A percentile compares a stretch with the other conserved stretches of the same genome.
Evolutionary conservation across 2,888 invertebrate genomes (phyloP).

Genomic region (Nephrotoma flavescens): DNA sequence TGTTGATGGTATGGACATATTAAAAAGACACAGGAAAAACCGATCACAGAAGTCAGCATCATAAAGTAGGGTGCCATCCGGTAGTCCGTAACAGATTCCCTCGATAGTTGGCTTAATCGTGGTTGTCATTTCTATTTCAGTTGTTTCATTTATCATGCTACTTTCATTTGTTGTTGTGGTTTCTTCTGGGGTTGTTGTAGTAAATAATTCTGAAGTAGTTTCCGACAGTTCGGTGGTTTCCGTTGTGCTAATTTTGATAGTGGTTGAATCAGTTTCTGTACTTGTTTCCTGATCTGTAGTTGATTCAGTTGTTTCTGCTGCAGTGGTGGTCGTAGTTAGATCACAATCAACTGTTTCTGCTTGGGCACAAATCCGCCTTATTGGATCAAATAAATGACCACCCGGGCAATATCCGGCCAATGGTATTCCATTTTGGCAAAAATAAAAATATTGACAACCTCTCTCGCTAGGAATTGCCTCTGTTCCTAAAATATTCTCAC

Average conservation of each 20-base stretch:
- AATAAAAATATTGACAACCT: background rate
- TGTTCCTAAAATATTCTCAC: background rate
- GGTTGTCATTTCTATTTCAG: background rate
- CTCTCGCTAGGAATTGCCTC: background rate
- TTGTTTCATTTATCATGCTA: background rate
- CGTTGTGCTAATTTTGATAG: background rate
- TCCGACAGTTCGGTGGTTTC: background rate
- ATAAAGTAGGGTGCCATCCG: background rate
- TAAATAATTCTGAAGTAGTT: background rate
- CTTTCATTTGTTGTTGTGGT: too few relatives aligned
- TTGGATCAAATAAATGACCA: background rate
- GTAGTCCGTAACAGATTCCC: background rate
- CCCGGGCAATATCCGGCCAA: background rate
- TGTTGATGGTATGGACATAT: background rate
- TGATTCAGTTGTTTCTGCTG: background rate
- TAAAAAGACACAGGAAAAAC: background rate
- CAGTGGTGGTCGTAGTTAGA: background rate
- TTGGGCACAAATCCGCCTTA: background rate
- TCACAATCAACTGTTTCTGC: background rate
- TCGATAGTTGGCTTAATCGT: too few relatives aligned
- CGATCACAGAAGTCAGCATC: background rate
- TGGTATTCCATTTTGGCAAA: background rate
- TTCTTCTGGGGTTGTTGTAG: background rate
- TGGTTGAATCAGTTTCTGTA: background rate
- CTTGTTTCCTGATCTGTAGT: background rate